Base-by-base conservation (phyloP, 1,140 invertebrate species). In the Drosophila elegans region DNA sequence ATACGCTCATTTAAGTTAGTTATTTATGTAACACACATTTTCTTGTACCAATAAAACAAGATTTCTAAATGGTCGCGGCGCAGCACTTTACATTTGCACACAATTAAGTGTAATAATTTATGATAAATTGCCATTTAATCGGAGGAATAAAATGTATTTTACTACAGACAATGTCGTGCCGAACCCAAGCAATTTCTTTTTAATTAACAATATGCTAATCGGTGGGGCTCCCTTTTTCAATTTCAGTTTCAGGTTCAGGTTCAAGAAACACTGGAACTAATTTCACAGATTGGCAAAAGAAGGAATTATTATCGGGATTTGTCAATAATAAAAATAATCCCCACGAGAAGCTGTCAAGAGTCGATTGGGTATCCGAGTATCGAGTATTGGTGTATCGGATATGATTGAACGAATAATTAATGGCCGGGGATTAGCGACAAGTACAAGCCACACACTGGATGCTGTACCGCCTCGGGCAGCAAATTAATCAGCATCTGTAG, bases 401-500 rank as follows among this genome's bases (percentile, higher is more conserved):
- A 74, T 88, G 83, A 88, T 88, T 89, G 84, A 89, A 89, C 76
- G 71, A 61, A 79, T 88, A 88, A 86, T 86, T 88, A 86, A 86
- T 86, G 83, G 78, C 67, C 51, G 45, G 52, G 78, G 82, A 85
- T 85, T 88, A 72, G 78, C 68, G 82, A 85, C 81, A 85, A 81
- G 63, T 86, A 85, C 73, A 59, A 76, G 74, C 76, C 73, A 67
- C 64, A 76, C 71, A 34, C 34, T 83, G 71, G 83, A 86, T 86
- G 83, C 74, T 82, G 82, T 88, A 72, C 54, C 13, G 71, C 71
- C 75, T 34, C 71, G 32, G 82, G 83, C 82, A 57, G 60, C 71
- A 73, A 83, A 86, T 86, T 86, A 86, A 88, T 86, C 82, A 86
- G 81, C 82, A 68, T 21, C 25, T 6, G 60, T 46, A 53, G 16